Evolutionary conservation across 2,888 invertebrate genomes (phyloP), one percentile per base, ranked within the genome.

Genomic region (Leptogaster cylindrica): DNA sequence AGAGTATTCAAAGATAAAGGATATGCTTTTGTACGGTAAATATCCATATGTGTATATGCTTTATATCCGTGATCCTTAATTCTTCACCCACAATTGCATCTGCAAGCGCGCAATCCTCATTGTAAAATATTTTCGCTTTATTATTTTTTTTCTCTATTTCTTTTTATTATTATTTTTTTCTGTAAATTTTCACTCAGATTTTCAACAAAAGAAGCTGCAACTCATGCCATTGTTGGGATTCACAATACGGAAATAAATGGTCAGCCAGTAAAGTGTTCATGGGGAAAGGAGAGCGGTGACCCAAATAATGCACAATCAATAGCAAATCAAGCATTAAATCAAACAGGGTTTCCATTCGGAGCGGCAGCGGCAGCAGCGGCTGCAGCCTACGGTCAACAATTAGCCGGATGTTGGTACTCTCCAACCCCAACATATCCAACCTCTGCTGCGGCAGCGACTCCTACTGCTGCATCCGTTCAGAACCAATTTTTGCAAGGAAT

Each of bases 1-100:
- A 87, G 97, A 74, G 96, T 97, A 75, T 98, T 98, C 85, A 97
- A 97, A 84, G 97, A 98, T 79, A 98, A 99, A 82, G 98, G 98
- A 75, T 98, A 97, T 79, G 97, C 97, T 75, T 97, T 97, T 81
- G 91, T 97, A 78, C 89, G 93, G 93, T 92, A 81, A 81, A 82
- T 75, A 67, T 58, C n/a, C n/a, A n/a, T n/a, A n/a, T n/a, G n/a
- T n/a, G n/a, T n/a, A n/a, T n/a, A n/a, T n/a, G n/a, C n/a, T n/a
- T n/a, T n/a, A n/a, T n/a, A n/a, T n/a, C n/a, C n/a, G 7, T 50
- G 8, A 7, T 50, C 44, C 52, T 48, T 58, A 41, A 44, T 41
- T 66, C 44, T 66, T 36, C 44, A 25, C 50, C 50, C 55, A 48
- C 48, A 36, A 50, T 58, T 48, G 51, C 41, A 23, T n/a, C 28